phyloP scores from a whole-genome alignment of 2,797 vertebrate genomes.

The Lophius americanus region DNA sequence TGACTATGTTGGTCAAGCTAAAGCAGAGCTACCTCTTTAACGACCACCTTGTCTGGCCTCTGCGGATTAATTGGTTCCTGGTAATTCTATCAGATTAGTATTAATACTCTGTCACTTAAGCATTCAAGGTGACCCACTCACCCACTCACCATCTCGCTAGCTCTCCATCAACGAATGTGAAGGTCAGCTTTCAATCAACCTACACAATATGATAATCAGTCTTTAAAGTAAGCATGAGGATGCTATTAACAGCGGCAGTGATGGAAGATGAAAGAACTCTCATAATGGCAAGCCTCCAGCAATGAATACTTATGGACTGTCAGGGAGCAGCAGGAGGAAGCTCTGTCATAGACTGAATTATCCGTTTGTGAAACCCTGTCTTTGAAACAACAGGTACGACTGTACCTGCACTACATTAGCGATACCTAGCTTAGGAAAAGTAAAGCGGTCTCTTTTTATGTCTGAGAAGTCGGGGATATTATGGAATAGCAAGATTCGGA shows the following conservation, averaged over 20 bases:
- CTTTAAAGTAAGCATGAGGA: conserved; percentile 69
- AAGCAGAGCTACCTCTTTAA: conserved; percentile 63
- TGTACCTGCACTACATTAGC: conserved; percentile 9
- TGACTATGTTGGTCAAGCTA: conserved; percentile 23
- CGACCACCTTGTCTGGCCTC: conserved; percentile 52
- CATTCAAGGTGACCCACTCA: conserved; percentile 65
- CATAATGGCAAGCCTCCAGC: conserved; percentile 57
- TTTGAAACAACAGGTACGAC: conserved; percentile 24
- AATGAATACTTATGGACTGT: conserved; percentile 48
- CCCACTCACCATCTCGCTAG: not conserved
- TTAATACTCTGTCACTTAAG: conserved; percentile 75
- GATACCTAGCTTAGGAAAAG: not conserved
- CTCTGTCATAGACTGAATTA: conserved; percentile 18
- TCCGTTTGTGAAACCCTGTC: conserved; percentile 25
- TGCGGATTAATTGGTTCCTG: conserved; percentile 77
- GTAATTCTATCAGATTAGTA: conserved; percentile 83
- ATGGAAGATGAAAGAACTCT: conserved; percentile 70
- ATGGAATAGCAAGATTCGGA: no score
- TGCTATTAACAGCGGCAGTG: conserved; percentile 71
- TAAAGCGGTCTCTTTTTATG: no score
- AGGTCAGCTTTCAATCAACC: conserved; percentile 85
- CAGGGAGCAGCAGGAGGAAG: conserved; percentile 23
- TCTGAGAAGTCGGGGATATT: no score
- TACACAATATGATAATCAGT: conserved; percentile 78
- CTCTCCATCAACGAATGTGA: conserved; percentile 77